Evolutionary conservation across 2,888 invertebrate species (phyloP).

Genomic region (Ectropis crepuscularia): DNA sequence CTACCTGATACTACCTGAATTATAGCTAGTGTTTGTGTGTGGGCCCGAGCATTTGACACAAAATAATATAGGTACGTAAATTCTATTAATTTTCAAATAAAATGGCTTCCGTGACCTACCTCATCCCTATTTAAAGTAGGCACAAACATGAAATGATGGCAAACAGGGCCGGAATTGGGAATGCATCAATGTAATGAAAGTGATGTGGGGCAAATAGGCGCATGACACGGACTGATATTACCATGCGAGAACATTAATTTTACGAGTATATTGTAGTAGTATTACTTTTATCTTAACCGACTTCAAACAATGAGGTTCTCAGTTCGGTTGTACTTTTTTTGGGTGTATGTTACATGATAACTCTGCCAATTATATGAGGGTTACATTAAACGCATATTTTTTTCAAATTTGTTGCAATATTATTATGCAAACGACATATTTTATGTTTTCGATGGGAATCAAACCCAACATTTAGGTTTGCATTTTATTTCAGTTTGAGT

Average conservation of each 20-base stretch:
- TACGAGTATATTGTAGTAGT: background rate
- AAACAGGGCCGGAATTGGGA: constrained; percentile 25
- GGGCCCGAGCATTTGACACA: background rate
- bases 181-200: constrained; percentile 45
- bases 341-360: too few species aligned
- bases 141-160: constrained; percentile 22
- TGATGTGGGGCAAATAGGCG: constrained; percentile 29
- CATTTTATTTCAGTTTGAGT: too few species aligned
- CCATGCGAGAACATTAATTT: background rate
- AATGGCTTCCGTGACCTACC: constrained; percentile 35
- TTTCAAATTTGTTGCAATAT: too few species aligned
- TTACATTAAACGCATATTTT: too few species aligned
- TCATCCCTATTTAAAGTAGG: constrained; percentile 30
- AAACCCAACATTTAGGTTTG: too few species aligned
- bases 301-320: too few species aligned
- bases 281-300: too few species aligned
- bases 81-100: constrained; percentile 11
- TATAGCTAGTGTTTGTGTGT: background rate
- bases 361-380: too few species aligned
- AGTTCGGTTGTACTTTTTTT: too few species aligned
- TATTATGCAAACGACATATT: too few species aligned
- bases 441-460: too few species aligned
- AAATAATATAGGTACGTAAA: constrained; percentile 15
- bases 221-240: constrained; percentile 23
- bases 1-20: too few species aligned